phyloP scores from a whole-genome alignment of 2,113 vertebrate species.

The Melanostigma gelatinosum region DNA sequence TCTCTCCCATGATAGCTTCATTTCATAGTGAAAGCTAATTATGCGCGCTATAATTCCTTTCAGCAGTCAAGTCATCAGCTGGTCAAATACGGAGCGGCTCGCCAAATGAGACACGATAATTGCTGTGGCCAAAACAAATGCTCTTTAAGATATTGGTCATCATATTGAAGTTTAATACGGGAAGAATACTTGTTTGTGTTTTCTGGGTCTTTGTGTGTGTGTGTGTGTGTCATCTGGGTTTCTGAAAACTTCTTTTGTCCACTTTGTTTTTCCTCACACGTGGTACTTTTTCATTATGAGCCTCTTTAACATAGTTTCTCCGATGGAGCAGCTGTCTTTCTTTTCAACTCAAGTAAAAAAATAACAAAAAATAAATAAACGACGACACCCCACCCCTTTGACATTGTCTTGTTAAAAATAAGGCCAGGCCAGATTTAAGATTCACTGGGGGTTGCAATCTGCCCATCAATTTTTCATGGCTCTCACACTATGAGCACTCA shows the following conservation, averaged over 20 bases:
- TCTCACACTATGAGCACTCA: constrained; percentile 86
- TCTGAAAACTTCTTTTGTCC: constrained; percentile 37
- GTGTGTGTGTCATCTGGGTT: constrained; percentile 17
- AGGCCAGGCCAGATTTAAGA: constrained; percentile 81
- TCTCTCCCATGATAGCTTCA: constrained; percentile 78
- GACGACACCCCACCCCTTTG: constrained; percentile 73
- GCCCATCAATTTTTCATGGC: constrained; percentile 93
- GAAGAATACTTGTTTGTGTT: constrained; percentile 31
- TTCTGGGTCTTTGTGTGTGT: not conserved
- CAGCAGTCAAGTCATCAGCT: constrained; percentile 71
- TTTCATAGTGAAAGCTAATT: constrained; percentile 82
- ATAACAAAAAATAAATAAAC: constrained; percentile 71
- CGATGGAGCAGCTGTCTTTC: constrained; percentile 50
- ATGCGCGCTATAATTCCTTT: constrained; percentile 72
- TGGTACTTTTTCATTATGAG: constrained; percentile 26
- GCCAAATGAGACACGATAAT: constrained; percentile 67
- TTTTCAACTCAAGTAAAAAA: constrained; percentile 11
- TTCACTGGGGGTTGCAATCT: constrained; percentile 86
- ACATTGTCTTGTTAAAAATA: constrained; percentile 79
- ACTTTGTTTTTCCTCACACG: constrained; percentile 25
- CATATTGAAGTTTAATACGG: constrained; percentile 42
- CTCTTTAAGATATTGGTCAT: constrained; percentile 47
- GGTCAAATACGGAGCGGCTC: constrained; percentile 61
- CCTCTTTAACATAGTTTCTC: constrained; percentile 35
- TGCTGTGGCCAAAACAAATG: constrained; percentile 68